These are phyloP conservation scores for Folsomia candida DNA, from an alignment of 2,888 invertebrate genomes.

Conservation along the genomic window DNA sequence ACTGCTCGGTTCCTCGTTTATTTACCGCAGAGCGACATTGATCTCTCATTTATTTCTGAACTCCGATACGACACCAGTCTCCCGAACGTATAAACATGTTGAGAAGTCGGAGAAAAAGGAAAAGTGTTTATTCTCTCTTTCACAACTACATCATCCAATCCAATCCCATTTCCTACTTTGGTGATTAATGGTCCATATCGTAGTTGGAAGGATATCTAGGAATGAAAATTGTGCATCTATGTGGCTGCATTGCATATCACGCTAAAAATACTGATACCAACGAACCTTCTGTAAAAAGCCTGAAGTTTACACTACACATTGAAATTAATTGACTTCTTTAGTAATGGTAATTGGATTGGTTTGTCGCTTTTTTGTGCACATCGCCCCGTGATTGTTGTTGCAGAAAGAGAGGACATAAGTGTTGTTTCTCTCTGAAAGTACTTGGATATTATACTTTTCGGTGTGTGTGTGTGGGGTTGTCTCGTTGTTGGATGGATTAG, in stretches of 20 bases:
- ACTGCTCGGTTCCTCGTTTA: neutral
- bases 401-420: neutral
- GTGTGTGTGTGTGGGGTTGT: neutral
- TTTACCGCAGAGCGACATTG: neutral
- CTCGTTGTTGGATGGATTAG: constrained; percentile 9
- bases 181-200: constrained; percentile 5
- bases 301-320: no score
- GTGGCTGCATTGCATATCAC: neutral
- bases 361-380: neutral
- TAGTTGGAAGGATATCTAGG: neutral
- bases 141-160: no score
- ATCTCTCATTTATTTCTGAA: neutral
- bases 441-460: neutral
- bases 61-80: neutral
- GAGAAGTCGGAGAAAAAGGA: neutral
- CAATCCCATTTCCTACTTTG: neutral
- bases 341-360: neutral
- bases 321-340: neutral
- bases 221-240: neutral
- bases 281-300: neutral
- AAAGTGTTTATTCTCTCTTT: no score
- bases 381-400: neutral
- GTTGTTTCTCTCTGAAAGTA: neutral
- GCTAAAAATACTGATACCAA: neutral
- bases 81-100: no score